These are phyloP conservation scores for Pocillopora grandis DNA, from an alignment of 92 coral and sea anemone species.

Conservation along the genomic window DNA sequence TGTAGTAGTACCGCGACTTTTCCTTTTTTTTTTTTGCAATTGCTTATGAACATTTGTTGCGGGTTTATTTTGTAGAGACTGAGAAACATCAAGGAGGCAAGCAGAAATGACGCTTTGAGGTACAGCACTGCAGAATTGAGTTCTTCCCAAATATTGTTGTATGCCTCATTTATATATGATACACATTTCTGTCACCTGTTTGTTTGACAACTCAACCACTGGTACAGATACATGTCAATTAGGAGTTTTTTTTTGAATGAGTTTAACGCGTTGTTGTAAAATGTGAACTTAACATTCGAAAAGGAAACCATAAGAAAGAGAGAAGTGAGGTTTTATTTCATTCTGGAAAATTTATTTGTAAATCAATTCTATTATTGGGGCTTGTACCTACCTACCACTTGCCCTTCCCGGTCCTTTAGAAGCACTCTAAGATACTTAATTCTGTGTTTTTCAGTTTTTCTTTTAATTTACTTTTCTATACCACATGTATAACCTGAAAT, in stretches of 20 bases:
- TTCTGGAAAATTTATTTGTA: no score
- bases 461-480: no score
- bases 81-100: constrained; percentile 53
- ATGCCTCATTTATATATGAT: neutral
- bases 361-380: no score
- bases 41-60: neutral
- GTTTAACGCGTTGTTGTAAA: neutral
- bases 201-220: neutral
- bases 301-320: no score
- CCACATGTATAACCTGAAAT: no score
- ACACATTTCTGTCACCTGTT: neutral
- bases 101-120: constrained; percentile 52
- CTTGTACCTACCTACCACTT: no score
- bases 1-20: neutral
- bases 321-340: no score
- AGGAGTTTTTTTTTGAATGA: neutral
- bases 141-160: neutral
- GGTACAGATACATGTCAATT: neutral
- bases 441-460: no score
- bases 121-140: constrained; percentile 1
- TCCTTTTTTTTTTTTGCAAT: neutral
- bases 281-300: no score
- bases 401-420: no score
- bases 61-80: constrained; percentile 45
- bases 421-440: no score